phyloP scores from a whole-genome alignment of 2,888 invertebrate species.

The Alcis repandata region DNA sequence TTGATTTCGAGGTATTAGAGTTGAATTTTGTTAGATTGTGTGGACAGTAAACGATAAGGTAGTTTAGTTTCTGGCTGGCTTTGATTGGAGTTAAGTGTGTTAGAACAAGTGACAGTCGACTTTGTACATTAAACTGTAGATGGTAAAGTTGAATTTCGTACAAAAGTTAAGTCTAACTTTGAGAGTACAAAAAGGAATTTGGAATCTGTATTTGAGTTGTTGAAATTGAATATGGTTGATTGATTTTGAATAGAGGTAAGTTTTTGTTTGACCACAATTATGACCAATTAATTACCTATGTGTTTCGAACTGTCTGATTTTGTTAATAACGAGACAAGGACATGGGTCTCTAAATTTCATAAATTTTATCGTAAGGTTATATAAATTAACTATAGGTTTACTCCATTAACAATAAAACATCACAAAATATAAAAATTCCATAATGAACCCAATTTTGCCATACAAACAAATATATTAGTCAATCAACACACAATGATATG shows the following conservation, averaged over 20 bases:
- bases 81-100: constrained; percentile 5
- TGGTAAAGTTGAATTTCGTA: background rate
- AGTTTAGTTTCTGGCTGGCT: too few relatives aligned
- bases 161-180: background rate
- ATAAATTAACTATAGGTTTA: background rate
- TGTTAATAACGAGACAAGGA: background rate
- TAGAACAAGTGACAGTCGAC: background rate
- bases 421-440: background rate
- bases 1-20: constrained; percentile 5
- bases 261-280: too few relatives aligned
- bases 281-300: background rate
- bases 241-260: too few relatives aligned
- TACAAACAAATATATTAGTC: constrained; percentile 11
- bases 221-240: background rate
- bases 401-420: background rate
- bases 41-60: too few relatives aligned
- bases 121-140: constrained; percentile 6
- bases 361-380: background rate
- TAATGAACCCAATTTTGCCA: constrained; percentile 4
- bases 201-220: background rate
- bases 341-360: background rate
- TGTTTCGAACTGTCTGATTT: background rate
- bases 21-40: constrained; percentile 17
- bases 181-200: too few relatives aligned
- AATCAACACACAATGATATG: constrained; percentile 24